Evolutionary conservation across 2,888 invertebrate species (phyloP).

Genomic region (Zelleria hepariella): DNA sequence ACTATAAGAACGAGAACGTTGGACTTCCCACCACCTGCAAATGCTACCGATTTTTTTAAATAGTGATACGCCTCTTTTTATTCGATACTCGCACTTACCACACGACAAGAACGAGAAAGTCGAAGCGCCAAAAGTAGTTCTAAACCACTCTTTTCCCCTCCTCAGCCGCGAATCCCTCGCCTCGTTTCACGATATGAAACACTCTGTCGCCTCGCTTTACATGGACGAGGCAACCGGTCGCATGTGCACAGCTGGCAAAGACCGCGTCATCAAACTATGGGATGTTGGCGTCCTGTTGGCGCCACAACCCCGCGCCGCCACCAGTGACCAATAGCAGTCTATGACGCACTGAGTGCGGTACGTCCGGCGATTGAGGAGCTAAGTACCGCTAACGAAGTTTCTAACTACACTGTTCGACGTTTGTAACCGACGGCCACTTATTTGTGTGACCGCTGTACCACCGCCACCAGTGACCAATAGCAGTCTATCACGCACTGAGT

Average conservation of each 20-base stretch:
- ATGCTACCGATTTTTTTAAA: too few species aligned
- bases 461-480: conserved; percentile 39
- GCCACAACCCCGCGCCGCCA: conserved; percentile 45
- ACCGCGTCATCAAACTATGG: conserved; percentile 95
- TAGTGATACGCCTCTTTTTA: too few species aligned
- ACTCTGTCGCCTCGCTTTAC: conserved; percentile 89
- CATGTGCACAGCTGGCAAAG: conserved; percentile 94
- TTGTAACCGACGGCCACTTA: too few species aligned
- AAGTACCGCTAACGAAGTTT: too few species aligned
- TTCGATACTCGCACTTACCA: not conserved
- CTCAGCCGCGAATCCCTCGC: conserved; percentile 92
- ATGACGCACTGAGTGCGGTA: not conserved
- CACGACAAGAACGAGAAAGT: not conserved
- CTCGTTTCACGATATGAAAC: conserved; percentile 95
- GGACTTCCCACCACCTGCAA: too few species aligned
- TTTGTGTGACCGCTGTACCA: too few species aligned
- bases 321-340: conserved; percentile 30
- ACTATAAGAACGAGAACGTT: too few species aligned
- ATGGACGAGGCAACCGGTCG: conserved; percentile 90
- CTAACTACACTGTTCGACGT: too few species aligned
- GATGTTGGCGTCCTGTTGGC: conserved; percentile 79
- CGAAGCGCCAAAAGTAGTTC: not conserved
- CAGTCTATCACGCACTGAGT: not conserved
- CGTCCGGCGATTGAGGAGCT: too few species aligned
- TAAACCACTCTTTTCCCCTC: conserved; percentile 15